Evolutionary conservation across 2,888 invertebrate genomes (phyloP).

Genomic region (Bellardia bayeri): DNA sequence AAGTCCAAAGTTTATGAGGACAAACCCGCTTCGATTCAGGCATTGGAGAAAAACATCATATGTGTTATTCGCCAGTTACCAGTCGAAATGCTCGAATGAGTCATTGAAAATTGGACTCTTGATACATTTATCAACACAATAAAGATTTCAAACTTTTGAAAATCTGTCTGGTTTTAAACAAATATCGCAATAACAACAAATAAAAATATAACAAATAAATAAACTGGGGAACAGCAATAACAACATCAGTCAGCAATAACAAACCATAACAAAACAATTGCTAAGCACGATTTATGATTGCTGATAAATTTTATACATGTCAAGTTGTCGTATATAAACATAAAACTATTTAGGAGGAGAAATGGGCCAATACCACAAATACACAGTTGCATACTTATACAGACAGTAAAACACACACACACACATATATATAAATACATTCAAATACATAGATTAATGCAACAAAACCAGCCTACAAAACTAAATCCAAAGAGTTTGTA

Average conservation of each 20-base stretch:
- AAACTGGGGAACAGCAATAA: constrained; percentile 58
- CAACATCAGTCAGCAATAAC: constrained; percentile 49
- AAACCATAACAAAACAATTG: constrained; percentile 74
- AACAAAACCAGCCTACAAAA: constrained; percentile 49
- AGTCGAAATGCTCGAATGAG: too few relatives aligned
- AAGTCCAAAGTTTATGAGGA: too few relatives aligned
- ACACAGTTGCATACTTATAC: background rate
- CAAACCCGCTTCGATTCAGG: too few relatives aligned
- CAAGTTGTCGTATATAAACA: constrained; percentile 73
- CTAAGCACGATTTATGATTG: constrained; percentile 74
- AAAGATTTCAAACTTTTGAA: constrained; percentile 42
- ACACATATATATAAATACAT: background rate
- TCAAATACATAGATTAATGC: constrained; percentile 44
- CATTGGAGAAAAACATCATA: too few relatives aligned
- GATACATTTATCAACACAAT: background rate
- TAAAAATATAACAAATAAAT: constrained; percentile 72
- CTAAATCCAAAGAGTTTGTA: constrained; percentile 14
- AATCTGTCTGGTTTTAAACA: constrained; percentile 58
- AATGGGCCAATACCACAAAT: constrained; percentile 62
- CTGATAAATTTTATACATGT: constrained; percentile 75
- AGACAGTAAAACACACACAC: background rate
- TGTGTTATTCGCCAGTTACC: too few relatives aligned
- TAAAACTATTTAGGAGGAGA: constrained; percentile 70
- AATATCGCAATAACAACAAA: constrained; percentile 65
- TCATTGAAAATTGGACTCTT: too few relatives aligned